These are phyloP conservation scores for Samia ricini DNA, from an alignment of 1,140 invertebrate species.

Conservation along the genomic window DNA sequence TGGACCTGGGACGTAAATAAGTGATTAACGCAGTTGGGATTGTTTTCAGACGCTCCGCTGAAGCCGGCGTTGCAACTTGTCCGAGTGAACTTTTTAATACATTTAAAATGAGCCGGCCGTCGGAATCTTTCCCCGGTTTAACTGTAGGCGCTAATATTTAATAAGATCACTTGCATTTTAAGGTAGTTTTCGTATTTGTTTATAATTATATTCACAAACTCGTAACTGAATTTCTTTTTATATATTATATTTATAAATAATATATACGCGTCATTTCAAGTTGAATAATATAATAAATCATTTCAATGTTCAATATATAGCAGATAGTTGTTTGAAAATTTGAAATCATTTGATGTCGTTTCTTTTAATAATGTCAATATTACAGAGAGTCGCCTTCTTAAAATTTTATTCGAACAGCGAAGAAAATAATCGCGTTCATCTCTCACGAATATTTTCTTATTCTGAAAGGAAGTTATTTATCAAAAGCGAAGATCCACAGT, in stretches of 20 bases:
- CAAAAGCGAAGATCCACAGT: conserved; percentile 28
- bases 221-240: neutral
- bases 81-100: conserved; percentile 61
- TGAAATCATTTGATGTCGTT: conserved; percentile 4
- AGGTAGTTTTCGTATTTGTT: conserved; percentile 13
- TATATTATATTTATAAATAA: neutral
- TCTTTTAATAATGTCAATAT: conserved; percentile 17
- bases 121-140: conserved; percentile 16
- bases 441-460: conserved; percentile 29
- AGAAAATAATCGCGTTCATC: conserved; percentile 19
- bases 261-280: too few relatives aligned
- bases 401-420: conserved; percentile 11
- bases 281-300: too few relatives aligned
- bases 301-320: too few relatives aligned
- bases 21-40: conserved; percentile 75
- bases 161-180: conserved; percentile 41
- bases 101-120: conserved; percentile 56
- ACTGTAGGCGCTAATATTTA: conserved; percentile 43
- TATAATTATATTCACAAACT: neutral
- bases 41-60: conserved; percentile 58
- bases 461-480: conserved; percentile 33
- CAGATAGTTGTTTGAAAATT: neutral
- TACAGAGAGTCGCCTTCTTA: conserved; percentile 6
- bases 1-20: conserved; percentile 69
- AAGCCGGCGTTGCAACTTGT: conserved; percentile 45